Evolutionary conservation across 2,797 vertebrate genomes (phyloP), one percentile per base, ranked within the genome.

Genomic region (Tolypeutes matacus): DNA sequence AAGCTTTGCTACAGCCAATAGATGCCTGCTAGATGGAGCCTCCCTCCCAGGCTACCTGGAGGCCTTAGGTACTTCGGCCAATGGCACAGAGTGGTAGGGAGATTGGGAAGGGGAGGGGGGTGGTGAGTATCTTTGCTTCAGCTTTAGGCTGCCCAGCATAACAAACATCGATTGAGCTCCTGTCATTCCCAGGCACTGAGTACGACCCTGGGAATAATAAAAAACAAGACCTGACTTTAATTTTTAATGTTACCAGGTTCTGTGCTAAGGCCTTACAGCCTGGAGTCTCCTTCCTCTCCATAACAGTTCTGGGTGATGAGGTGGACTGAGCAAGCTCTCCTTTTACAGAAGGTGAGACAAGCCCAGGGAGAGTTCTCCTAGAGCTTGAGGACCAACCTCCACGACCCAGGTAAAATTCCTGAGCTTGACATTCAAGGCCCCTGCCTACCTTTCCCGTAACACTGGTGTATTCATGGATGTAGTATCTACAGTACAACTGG

Each of bases 341-440:
- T 18, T 80, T 60, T 31, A 39, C 31, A 53, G 64, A 76, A 27
- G 39, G 49, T 39, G 81, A 87, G 23, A 23, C 91, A 96, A 96
- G 95, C 92, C 91, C 94, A 93, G 97, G 58, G 13, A 46, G 81
- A 25, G 58, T 3, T 14, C 34, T 3, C 1, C 5, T 1, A 13
- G 17, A 27, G 42, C 20, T 70, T 9, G 27, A 36, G 20, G 31
- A 77, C 62, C 11, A 62, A 21, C 25, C 23, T 82, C 80, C 6
- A 29, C 2, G 60, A 65, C 53, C 78, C 67, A 60, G 82, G 29
- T 0, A 11, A 46, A 29, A 95, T 97, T 97, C 89, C 96, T 96
- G 96, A 97, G 86, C 90, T 89, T 34, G 86, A 91, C 96, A 91
- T 96, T 97, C 97, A 97, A 98, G 96, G 95, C 96, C 96, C 86